Conservation (phyloP, 2,113 vertebrate species). For the Callopanchax toddi region DNA sequence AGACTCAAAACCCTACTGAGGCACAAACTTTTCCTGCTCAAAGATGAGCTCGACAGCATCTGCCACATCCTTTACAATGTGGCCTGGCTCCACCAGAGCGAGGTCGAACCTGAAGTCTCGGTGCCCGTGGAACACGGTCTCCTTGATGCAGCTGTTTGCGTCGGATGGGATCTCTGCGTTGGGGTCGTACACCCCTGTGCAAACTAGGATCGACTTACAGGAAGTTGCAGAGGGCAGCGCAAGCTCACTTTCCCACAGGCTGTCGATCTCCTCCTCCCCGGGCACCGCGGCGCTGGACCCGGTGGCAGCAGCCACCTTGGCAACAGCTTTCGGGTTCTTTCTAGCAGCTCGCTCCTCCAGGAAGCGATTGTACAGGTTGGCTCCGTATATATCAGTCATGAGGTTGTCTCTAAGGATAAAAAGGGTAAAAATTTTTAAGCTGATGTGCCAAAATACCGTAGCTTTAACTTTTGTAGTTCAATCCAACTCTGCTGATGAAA, state of each 20-base stretch:
- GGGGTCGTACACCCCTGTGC: conserved; percentile 88
- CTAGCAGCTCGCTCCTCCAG: conserved; percentile 77
- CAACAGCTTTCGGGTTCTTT: conserved; percentile 68
- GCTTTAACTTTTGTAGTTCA: too few species aligned
- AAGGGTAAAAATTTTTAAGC: conserved; percentile 5
- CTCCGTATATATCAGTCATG: conserved; percentile 94
- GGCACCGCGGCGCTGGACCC: conserved; percentile 64
- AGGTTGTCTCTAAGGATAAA: conserved; percentile 83
- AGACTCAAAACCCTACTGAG: conserved; percentile 50
- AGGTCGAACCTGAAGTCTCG: conserved; percentile 89
- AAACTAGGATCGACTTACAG: conserved; percentile 89
- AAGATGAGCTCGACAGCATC: conserved; percentile 89
- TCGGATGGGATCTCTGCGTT: conserved; percentile 67
- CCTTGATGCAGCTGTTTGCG: conserved; percentile 62
- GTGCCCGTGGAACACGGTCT: conserved; percentile 88
- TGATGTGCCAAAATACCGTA: too few species aligned
- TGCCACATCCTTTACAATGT: conserved; percentile 84
- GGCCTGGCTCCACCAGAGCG: conserved; percentile 80
- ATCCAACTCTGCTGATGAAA: neutral
- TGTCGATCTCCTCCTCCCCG: conserved; percentile 67
- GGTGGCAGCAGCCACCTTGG: conserved; percentile 70
- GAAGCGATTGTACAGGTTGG: conserved; percentile 90
- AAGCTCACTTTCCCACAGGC: conserved; percentile 81
- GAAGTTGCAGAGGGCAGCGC: conserved; percentile 78
- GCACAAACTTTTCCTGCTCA: conserved; percentile 84